phyloP scores from a whole-genome alignment of 2,797 vertebrate species.

The Lacerta agilis region DNA sequence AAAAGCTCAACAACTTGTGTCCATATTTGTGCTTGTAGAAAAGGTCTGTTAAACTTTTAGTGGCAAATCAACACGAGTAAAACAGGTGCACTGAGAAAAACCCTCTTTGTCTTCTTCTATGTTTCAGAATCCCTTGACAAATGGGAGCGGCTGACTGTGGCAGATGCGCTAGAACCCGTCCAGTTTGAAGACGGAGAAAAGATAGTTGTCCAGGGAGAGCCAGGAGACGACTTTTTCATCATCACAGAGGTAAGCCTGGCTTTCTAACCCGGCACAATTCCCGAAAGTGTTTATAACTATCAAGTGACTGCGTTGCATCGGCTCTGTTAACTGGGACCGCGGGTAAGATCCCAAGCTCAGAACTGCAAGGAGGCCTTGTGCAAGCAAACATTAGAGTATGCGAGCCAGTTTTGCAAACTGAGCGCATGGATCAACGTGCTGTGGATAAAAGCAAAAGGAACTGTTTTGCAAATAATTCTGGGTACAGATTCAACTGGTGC shows the following conservation, averaged over 20 bases:
- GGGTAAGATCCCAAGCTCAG: too few species aligned
- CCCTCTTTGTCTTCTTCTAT: conserved; percentile 33
- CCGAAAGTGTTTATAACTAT: conserved; percentile 37
- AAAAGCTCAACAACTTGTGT: too few species aligned
- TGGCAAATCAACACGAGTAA: too few species aligned
- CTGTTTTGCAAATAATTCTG: background rate
- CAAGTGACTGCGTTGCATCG: background rate
- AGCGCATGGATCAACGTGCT: background rate
- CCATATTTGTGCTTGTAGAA: too few species aligned
- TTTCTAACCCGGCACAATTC: background rate
- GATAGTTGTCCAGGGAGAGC: conserved; percentile 85
- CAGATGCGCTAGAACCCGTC: conserved; percentile 83
- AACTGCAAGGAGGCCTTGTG: too few species aligned
- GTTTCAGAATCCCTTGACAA: conserved; percentile 83
- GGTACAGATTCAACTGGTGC: background rate
- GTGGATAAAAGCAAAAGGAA: background rate
- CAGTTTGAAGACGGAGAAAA: conserved; percentile 86
- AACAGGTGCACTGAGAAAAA: too few species aligned
- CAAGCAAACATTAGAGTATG: too few species aligned
- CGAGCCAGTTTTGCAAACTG: background rate
- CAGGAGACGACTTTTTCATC: conserved; percentile 85
- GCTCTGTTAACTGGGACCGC: background rate
- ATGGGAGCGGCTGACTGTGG: conserved; percentile 85
- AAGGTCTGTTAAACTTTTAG: too few species aligned
- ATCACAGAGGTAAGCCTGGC: conserved; percentile 82